Evolutionary conservation across 1,140 invertebrate species (phyloP), one percentile per base, ranked within the genome.

Genomic region (Forficula auricularia): DNA sequence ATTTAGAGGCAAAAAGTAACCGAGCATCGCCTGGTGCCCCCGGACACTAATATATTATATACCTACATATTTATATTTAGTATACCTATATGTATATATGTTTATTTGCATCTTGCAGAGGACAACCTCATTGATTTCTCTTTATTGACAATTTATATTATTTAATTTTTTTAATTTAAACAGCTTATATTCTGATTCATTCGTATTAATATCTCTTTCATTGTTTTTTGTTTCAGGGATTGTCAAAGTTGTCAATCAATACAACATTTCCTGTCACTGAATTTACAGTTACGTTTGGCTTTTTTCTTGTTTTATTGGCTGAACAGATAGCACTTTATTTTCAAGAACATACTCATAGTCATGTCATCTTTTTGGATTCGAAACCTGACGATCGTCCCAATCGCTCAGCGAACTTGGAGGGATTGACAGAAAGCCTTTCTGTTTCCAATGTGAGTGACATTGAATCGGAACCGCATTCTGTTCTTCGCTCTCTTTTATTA

Each of bases 261-360:
- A 27, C 22, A 10, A 27, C 4, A 27, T 73, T 70, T 52, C 73
- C 72, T 18, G 46, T 72, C 12, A 55, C 68, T 0, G 68, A 74
- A 51, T 69, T 75, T 44, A 54, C 70, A 3, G 65, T 70, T 43
- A 57, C 57, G 10, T 54, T 69, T 50, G 74, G 74, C 36, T 65
- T 76, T 47, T 67, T 77, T 39, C 22, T 69, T 3, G 65, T 77
- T 18, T 55, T 75, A n/a, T 64, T 71, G 12, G 51, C 64, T 12
- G 74, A 77, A 53, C 70, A 73, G 51, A 61, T 72, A 31, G 64
- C 65, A 10, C 48, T 68, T 1, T 52, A 57, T 18, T 54, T 52
- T 22, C 63, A 68, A 50, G 61, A 65, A 53, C 12, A 15, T 38
- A 19, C 2, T 38, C 15, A 19, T 38, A 19, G 6, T 12, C 15